A percentile compares a stretch with the other conserved stretches of the same genome.
These are phyloP conservation scores for Euproctis similis DNA, from an alignment of 2,888 invertebrate genomes.

Conservation along the genomic window DNA sequence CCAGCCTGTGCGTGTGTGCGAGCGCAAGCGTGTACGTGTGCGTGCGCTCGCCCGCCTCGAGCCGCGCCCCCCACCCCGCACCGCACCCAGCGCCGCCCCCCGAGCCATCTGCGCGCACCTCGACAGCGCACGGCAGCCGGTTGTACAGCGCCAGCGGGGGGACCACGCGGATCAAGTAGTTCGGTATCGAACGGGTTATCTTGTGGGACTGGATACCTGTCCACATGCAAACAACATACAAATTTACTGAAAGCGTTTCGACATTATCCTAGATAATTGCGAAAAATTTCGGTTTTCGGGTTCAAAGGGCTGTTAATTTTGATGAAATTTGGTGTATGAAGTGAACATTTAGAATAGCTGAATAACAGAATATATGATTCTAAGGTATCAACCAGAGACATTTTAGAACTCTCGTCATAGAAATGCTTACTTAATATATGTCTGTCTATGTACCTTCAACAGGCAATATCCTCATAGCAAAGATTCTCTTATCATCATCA, in stretches of 20 bases:
- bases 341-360: too few species aligned
- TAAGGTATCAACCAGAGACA: too few species aligned
- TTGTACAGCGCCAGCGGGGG: constrained; percentile 86
- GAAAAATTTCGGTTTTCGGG: too few species aligned
- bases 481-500: constrained; percentile 76
- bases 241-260: too few species aligned
- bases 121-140: constrained; percentile 80
- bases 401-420: too few species aligned
- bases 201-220: constrained; percentile 56
- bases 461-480: constrained; percentile 79
- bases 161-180: constrained; percentile 81
- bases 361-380: too few species aligned
- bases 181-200: constrained; percentile 77
- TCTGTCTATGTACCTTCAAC: constrained; percentile 57
- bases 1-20: constrained; percentile 69
- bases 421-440: too few species aligned
- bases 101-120: constrained; percentile 19
- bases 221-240: too few species aligned
- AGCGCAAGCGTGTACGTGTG: constrained; percentile 81
- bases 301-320: too few species aligned
- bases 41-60: constrained; percentile 83
- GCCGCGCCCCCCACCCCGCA: constrained; percentile 58
- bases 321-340: too few species aligned
- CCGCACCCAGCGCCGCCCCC: constrained; percentile 72
- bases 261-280: too few species aligned